Percentiles rank a stretch among this genome's conserved stretches.
These are phyloP conservation scores for Callinectes sapidus DNA, from an alignment of 2,888 invertebrate genomes.

Conservation along the genomic window DNA sequence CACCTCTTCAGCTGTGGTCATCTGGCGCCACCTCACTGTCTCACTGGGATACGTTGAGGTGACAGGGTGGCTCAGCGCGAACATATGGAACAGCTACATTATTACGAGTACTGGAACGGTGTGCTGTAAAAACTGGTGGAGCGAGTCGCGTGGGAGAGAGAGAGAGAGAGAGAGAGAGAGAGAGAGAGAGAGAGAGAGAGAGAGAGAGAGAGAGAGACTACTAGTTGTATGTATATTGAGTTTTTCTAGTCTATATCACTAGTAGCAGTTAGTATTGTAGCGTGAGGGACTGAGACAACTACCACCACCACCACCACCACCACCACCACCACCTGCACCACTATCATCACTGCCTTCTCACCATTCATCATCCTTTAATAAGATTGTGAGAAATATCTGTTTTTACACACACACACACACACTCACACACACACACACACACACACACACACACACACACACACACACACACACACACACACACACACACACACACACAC, in stretches of 20 bases:
- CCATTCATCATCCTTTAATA: not conserved
- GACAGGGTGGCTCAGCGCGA: not conserved
- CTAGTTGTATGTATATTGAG: not conserved
- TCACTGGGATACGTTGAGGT: not conserved
- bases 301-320: not conserved
- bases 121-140: not conserved
- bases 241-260: too few relatives aligned
- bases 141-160: not conserved
- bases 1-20: not conserved
- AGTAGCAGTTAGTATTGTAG: too few relatives aligned
- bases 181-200: too few relatives aligned
- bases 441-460: too few relatives aligned
- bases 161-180: not conserved
- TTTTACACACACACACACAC: too few relatives aligned
- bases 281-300: not conserved
- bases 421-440: too few relatives aligned
- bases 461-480: too few relatives aligned
- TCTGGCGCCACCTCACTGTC: not conserved
- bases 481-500: too few relatives aligned
- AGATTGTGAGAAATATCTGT: not conserved
- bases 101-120: not conserved
- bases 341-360: not conserved
- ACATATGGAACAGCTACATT: not conserved
- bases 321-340: conserved; percentile 24
- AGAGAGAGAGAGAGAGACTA: not conserved